phyloP scores from a whole-genome alignment of 2,113 vertebrate genomes.

The Anser cygnoides region DNA sequence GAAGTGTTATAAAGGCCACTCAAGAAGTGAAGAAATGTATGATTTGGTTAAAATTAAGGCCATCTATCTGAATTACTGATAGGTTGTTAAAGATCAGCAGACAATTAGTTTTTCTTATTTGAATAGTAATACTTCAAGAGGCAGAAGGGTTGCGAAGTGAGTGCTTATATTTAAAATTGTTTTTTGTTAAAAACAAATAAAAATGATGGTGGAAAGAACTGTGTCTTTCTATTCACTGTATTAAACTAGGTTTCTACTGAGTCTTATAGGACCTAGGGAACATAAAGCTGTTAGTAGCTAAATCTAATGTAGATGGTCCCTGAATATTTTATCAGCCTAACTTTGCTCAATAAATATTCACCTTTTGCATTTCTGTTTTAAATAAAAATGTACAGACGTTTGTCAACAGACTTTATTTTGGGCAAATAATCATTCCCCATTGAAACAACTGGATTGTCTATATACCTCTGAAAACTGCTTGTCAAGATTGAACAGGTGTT shows the following conservation, averaged over 20 bases:
- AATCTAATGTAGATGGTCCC: background rate
- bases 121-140: background rate
- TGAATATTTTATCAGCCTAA: background rate
- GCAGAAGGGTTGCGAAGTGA: background rate
- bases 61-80: background rate
- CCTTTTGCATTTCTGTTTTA: background rate
- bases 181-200: slow-evolving; percentile 58
- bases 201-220: background rate
- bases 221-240: background rate
- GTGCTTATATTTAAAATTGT: background rate
- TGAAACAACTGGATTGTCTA: background rate
- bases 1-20: background rate
- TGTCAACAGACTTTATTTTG: background rate
- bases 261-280: background rate
- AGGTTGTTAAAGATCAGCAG: background rate
- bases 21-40: background rate
- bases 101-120: background rate
- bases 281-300: background rate
- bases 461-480: background rate
- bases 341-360: background rate
- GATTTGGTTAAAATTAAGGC: background rate
- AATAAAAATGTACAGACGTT: background rate
- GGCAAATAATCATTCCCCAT: background rate
- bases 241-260: background rate
- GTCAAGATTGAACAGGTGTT: background rate